Evolutionary conservation across 1,140 invertebrate genomes (phyloP).

Genomic region (Heliothis virescens): DNA sequence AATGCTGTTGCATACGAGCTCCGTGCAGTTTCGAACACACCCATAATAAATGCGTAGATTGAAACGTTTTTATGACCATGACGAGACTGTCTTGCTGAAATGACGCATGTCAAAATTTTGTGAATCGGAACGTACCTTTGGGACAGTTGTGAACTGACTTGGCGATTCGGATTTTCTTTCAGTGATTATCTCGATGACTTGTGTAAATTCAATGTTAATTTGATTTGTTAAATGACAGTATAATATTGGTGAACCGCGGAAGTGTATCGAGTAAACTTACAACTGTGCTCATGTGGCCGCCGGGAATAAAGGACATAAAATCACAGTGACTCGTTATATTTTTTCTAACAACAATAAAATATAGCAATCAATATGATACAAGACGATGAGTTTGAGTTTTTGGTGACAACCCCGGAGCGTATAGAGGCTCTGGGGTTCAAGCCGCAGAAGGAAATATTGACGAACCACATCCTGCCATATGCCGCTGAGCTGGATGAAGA

Average conservation of each 20-base stretch:
- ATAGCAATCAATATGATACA: conserved; percentile 72
- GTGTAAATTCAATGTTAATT: conserved; percentile 80
- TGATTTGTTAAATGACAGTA: conserved; percentile 65
- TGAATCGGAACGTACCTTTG: conserved; percentile 69
- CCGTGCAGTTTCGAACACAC: conserved; percentile 14
- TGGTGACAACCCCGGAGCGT: conserved; percentile 70
- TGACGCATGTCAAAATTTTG: conserved; percentile 56
- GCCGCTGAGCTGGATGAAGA: conserved; percentile 89
- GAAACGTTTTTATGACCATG: conserved; percentile 9
- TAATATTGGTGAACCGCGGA: conserved; percentile 48
- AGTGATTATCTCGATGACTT: conserved; percentile 69
- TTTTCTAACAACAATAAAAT: conserved; percentile 51
- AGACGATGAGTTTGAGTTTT: conserved; percentile 75
- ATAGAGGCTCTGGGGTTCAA: conserved; percentile 74
- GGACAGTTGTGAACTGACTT: conserved; percentile 25
- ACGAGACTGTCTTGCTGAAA: conserved; percentile 5
- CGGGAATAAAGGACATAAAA: conserved; percentile 50
- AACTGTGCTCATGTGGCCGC: conserved; percentile 60
- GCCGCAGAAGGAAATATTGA: conserved; percentile 89
- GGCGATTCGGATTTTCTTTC: conserved; percentile 61
- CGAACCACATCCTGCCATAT: conserved; percentile 90
- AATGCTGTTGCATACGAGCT: conserved; percentile 3
- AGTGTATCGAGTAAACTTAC: conserved; percentile 51
- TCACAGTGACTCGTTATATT: conserved; percentile 51
- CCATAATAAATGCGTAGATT: conserved; percentile 16